phyloP scores from a whole-genome alignment of 2,113 vertebrate genomes.

The Gallinago paraguaiae region DNA sequence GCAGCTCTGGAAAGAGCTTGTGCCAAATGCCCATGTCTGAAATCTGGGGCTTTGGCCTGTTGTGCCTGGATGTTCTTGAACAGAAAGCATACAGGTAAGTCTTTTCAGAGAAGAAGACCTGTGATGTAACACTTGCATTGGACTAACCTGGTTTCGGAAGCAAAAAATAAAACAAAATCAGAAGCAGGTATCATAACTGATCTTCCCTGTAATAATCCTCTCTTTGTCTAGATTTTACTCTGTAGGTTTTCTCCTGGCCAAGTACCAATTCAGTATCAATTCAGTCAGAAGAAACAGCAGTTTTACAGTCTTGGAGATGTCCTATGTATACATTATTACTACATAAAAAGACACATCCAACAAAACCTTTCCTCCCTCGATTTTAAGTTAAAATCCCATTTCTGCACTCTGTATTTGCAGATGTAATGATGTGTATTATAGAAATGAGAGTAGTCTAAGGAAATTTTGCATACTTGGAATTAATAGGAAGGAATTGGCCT shows the following conservation, averaged over 20 bases:
- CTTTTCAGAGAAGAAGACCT: not conserved
- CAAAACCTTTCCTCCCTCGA: not conserved
- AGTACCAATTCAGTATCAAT: not conserved
- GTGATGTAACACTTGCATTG: not conserved
- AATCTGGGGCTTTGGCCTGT: not conserved
- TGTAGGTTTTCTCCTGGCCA: rapidly evolving
- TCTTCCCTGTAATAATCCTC: not conserved
- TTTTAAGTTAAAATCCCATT: not conserved
- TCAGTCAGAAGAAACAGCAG: not conserved
- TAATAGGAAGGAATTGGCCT: not conserved
- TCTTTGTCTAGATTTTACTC: not conserved
- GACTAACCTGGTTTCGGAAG: not conserved
- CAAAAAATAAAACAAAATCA: not conserved
- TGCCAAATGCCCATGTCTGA: not conserved
- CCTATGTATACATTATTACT: not conserved
- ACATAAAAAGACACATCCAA: not conserved
- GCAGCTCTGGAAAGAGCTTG: not conserved
- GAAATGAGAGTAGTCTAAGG: not conserved
- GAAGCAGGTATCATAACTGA: not conserved
- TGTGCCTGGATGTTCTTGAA: not conserved
- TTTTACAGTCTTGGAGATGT: not conserved
- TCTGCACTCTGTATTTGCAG: not conserved
- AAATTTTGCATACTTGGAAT: not conserved
- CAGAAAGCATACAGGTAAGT: not conserved
- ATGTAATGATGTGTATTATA: not conserved